Base-by-base conservation (phyloP, 2,888 invertebrate genomes). In the Clanis bilineata region DNA sequence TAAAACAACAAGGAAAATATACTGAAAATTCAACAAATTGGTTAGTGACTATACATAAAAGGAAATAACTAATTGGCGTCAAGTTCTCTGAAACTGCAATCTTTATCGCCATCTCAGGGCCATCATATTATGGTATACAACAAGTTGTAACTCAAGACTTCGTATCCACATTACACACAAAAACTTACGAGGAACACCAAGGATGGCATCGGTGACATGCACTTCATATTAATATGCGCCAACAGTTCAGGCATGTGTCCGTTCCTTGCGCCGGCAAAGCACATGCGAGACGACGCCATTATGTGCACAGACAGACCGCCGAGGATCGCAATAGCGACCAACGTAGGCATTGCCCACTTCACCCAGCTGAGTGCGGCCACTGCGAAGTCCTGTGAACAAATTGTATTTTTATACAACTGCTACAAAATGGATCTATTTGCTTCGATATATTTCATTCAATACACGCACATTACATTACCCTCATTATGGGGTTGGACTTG, bases 221-320 rank as follows among this genome's bases (percentile, higher is more conserved):
- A 94, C 58, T 94, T 93, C 10, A 96, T 85, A 80, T 96, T 96
- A 67, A 97, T 96, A 72, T 97, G 95, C 0, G 96, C 96, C 32
- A 97, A 86, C 73, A 96, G 88, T 3, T 95, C 94, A 0, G 97
- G 97, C 93, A 97, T 97, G 77, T 97, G 97, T 0, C 97, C 97
- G 74, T 97, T 96, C 63, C 97, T 93, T 0, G 97, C 97, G n/a
- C 97, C 97, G 9, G 97, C 97, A 83, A 97, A 97, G 75, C 97
- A 95, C 95, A 97, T 96, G 65, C 97, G 94, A 2, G 98, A 98
- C 9, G 98, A 97, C 21, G 98, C 96, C 96, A 99, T 98, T 57
- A 99, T 97, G 78, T 98, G 98, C 58, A 98, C 98, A 64, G 98
- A 97, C 4, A 99, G 93, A 0, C 98, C 98, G 62, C 98, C 98